Evolutionary conservation across 1,140 invertebrate species (phyloP), one percentile per base, ranked within the genome.

Genomic region (Pristionchus pacificus): DNA sequence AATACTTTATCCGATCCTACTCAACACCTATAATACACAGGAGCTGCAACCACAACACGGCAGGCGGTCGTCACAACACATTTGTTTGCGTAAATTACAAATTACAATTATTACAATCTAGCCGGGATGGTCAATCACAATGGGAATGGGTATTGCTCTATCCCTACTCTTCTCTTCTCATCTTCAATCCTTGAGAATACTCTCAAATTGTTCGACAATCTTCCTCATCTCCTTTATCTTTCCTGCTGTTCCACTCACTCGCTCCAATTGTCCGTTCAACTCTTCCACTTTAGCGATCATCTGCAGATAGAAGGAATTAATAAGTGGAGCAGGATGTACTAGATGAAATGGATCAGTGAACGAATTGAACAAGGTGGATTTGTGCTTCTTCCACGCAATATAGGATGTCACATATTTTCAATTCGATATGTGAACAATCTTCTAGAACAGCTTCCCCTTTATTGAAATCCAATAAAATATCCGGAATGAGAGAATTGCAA

Each of bases 221-320:
- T 14, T 70, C 32, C 10, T 31, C 1, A 13, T 68, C 29, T 58
- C 71, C 65, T 28, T 65, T 71, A 75, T 74, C 55, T 75, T 70
- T 24, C 67, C 60, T 15, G 66, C 60, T 3, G 74, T 31, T 24
- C 74, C 63, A 32, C 60, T 33, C 27, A 73, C 60, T 32, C 60
- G 49, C 49, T 60, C 64, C 65, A 75, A 63, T 10, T 49, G 28
- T 14, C 59, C 33, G 49, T 65, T 75, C 2, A 75, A 60, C 69
- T 75, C 74, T 61, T 75, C 74, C 49, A 70, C 71, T 65, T 75
- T 75, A 6, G 74, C 74, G 29, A 75, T 27, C 70, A 75, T 74
- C 71, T 73, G 70, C 15, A 73, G 74, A 25, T 19, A 57, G 24
- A 57, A 69, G 49, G 66, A 19, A 65, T 66, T 15, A 19, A 49